These are phyloP conservation scores for Hypomecis atomaria DNA, from an alignment of 2,888 invertebrate species.

Conservation along the genomic window DNA sequence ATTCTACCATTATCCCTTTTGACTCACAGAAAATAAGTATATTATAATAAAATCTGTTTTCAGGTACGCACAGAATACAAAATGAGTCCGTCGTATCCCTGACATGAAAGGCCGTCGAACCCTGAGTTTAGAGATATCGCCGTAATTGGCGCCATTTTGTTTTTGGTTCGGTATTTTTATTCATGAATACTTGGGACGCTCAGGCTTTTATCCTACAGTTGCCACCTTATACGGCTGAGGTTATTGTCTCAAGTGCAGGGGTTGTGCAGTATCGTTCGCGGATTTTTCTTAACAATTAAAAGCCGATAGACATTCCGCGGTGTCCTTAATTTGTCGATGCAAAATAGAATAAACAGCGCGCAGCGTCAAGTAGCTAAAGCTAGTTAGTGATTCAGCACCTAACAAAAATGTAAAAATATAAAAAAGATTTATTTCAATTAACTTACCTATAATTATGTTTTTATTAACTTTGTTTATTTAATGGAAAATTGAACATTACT, in stretches of 20 bases:
- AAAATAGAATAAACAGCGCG: constrained; percentile 6
- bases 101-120: constrained; percentile 53
- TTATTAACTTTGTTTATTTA: too few species aligned
- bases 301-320: constrained; percentile 8
- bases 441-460: too few species aligned
- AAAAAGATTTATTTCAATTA: too few species aligned
- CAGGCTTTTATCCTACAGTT: constrained; percentile 44
- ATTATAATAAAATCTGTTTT: constrained; percentile 1
- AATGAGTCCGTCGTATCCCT: constrained; percentile 42
- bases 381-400: not conserved
- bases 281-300: constrained; percentile 34
- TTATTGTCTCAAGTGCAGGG: constrained; percentile 49
- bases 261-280: constrained; percentile 41
- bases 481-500: too few species aligned
- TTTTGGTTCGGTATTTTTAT: constrained; percentile 75
- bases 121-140: constrained; percentile 61
- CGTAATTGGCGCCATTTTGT: constrained; percentile 69
- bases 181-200: constrained; percentile 65
- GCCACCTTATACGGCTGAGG: constrained; percentile 59
- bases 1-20: too few species aligned
- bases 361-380: not conserved
- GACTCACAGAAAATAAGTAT: too few species aligned
- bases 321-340: constrained; percentile 18
- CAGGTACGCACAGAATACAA: constrained; percentile 30
- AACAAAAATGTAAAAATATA: not conserved